A percentile compares a stretch with the other conserved stretches of the same genome.
phyloP scores from a whole-genome alignment of 2,113 vertebrate genomes.

The Peromyscus leucopus region DNA sequence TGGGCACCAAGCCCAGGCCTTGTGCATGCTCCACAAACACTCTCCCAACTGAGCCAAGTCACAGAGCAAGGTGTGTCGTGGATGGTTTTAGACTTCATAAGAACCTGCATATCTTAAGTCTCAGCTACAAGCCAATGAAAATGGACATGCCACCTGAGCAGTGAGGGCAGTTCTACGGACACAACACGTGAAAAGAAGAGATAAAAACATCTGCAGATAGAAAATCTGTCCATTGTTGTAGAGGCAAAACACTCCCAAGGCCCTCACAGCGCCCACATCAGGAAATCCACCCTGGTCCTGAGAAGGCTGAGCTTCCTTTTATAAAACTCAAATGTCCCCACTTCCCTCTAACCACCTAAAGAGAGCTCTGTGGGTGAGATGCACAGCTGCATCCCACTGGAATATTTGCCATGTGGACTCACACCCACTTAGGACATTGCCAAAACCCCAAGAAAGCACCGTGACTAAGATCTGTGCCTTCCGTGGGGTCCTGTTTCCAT shows the following conservation, averaged over 20 bases:
- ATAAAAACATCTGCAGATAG: constrained; percentile 47
- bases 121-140: constrained; percentile 58
- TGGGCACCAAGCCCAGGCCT: neutral
- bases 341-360: neutral
- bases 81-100: constrained; percentile 56
- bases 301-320: constrained; percentile 61
- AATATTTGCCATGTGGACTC: constrained; percentile 41
- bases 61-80: constrained; percentile 31
- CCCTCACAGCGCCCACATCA: constrained; percentile 46
- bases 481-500: constrained; percentile 44
- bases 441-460: constrained; percentile 59
- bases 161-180: constrained; percentile 38
- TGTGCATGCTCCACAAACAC: neutral
- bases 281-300: constrained; percentile 54
- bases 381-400: neutral
- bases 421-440: constrained; percentile 23
- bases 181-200: constrained; percentile 10
- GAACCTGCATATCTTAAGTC: constrained; percentile 48
- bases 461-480: constrained; percentile 45
- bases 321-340: constrained; percentile 41
- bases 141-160: constrained; percentile 42
- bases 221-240: constrained; percentile 27
- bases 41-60: neutral
- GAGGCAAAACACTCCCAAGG: neutral
- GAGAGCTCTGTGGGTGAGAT: neutral